phyloP scores from a whole-genome alignment of 2,113 vertebrate genomes.

The Silurus meridionalis region DNA sequence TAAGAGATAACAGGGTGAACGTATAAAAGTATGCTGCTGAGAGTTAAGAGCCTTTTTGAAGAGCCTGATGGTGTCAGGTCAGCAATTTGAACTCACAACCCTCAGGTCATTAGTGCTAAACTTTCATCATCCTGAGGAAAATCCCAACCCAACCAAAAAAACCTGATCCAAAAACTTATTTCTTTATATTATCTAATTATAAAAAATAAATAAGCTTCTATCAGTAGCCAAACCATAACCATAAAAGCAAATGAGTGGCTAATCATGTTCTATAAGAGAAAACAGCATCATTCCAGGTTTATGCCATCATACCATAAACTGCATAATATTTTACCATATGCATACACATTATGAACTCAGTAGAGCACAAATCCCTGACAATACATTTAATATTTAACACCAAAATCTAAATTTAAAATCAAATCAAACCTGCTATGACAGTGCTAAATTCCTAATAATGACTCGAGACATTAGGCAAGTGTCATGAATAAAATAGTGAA shows the following conservation, averaged over 20 bases:
- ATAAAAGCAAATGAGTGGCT: too few relatives aligned
- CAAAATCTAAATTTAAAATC: background rate
- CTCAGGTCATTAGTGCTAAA: background rate
- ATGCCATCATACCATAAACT: background rate
- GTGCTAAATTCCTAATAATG: background rate
- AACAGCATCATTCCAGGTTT: too few relatives aligned
- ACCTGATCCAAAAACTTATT: too few relatives aligned
- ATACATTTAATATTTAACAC: background rate
- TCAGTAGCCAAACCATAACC: background rate
- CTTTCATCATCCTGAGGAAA: background rate
- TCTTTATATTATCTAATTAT: background rate
- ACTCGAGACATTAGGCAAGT: background rate
- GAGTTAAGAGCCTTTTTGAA: background rate
- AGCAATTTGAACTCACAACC: background rate
- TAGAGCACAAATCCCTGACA: background rate
- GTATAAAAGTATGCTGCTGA: background rate
- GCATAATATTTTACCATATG: background rate
- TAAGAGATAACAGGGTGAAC: background rate
- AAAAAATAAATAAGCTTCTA: background rate
- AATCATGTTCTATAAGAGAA: background rate
- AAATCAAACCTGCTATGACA: background rate
- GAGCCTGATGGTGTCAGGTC: background rate
- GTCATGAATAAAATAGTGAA: background rate
- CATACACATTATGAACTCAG: background rate
- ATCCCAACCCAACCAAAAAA: background rate